phyloP scores from a whole-genome alignment of 2,797 vertebrate genomes.

The Lepidocolaptes lacrymiger region DNA sequence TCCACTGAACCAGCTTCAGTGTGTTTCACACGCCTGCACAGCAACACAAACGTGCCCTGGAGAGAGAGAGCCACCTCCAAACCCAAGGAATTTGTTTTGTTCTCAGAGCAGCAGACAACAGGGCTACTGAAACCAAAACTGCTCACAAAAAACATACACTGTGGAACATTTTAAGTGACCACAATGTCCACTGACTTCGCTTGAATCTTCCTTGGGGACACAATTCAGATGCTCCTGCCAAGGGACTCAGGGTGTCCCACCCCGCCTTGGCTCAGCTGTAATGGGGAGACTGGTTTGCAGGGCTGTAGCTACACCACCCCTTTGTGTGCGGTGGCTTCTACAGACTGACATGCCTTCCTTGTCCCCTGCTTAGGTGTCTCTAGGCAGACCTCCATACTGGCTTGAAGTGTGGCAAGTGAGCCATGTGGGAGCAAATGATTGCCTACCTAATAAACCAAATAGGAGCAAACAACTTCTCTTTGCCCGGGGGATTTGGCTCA shows the following conservation, averaged over 20 bases:
- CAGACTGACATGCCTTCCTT: not conserved
- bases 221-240: rapidly evolving
- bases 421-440: not conserved
- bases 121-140: not conserved
- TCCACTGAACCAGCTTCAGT: not conserved
- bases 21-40: not conserved
- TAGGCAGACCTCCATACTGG: not conserved
- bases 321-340: rapidly evolving
- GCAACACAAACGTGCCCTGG: not conserved
- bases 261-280: not conserved
- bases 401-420: rapidly evolving
- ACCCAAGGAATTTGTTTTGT: not conserved
- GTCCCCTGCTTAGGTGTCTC: not conserved
- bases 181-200: not conserved
- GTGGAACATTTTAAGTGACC: not conserved
- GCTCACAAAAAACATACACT: not conserved
- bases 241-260: not conserved
- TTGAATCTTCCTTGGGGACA: not conserved
- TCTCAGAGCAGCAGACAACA: not conserved
- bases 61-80: not conserved
- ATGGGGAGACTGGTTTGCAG: not conserved
- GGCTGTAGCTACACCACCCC: not conserved
- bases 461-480: not conserved
- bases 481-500: not conserved
- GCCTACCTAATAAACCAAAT: not conserved